A percentile compares a stretch with the other conserved stretches of the same genome.
phyloP scores from a whole-genome alignment of 2,113 vertebrate genomes.

The Laterallus jamaicensis region DNA sequence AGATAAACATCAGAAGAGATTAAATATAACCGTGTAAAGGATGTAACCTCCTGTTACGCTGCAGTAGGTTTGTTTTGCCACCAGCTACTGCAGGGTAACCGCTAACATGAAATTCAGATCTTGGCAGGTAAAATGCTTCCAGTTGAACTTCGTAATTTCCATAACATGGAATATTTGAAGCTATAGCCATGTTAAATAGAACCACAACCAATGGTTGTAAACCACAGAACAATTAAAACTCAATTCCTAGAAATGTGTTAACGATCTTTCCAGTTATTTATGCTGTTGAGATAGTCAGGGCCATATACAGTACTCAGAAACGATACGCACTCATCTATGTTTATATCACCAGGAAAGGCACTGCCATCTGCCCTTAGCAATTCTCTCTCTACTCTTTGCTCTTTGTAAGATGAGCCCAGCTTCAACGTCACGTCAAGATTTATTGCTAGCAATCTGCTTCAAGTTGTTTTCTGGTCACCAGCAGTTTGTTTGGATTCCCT shows the following conservation, averaged over 20 bases:
- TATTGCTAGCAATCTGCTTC: not conserved
- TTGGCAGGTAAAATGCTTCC: constrained; percentile 15
- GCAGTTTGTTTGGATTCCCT: constrained; percentile 34
- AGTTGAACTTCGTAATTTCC: not conserved
- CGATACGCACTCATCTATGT: not conserved
- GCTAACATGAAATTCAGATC: not conserved
- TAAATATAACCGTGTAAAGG: not conserved
- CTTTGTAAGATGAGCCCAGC: constrained; percentile 55
- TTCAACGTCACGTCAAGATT: constrained; percentile 16
- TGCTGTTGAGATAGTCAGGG: not conserved
- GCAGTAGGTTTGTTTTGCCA: constrained; percentile 33
- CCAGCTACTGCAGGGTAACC: not conserved
- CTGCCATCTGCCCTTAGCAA: constrained; percentile 43
- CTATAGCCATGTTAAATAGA: not conserved
- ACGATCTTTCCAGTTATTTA: constrained; percentile 1
- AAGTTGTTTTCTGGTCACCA: constrained; percentile 41
- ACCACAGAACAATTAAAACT: not conserved
- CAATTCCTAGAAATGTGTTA: not conserved
- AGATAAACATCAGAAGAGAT: constrained; percentile 28
- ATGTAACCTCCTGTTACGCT: not conserved
- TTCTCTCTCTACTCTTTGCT: constrained; percentile 31
- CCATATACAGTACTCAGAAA: not conserved
- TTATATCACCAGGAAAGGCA: constrained; percentile 13
- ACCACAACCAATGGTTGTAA: not conserved
- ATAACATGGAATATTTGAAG: not conserved